Conservation (phyloP, 1,140 invertebrate species). For the Zaprionus kolodkinae region DNA sequence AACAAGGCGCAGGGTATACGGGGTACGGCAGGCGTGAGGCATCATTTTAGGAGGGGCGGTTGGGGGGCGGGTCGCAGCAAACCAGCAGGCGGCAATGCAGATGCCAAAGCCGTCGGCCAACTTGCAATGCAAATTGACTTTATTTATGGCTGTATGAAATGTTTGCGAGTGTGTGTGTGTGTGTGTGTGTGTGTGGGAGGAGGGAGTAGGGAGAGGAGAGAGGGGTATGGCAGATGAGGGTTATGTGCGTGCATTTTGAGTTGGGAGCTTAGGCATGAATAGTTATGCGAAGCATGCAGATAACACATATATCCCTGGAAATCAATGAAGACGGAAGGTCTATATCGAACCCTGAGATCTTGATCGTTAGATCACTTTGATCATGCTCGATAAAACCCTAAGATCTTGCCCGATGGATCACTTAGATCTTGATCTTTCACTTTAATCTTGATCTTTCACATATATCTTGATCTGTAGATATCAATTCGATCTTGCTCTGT, state of each 20-base stretch:
- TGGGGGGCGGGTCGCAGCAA: background rate
- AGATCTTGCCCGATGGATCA: too few relatives aligned
- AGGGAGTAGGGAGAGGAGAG: background rate
- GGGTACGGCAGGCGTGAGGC: background rate
- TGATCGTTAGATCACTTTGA: too few relatives aligned
- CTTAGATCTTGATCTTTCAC: too few relatives aligned
- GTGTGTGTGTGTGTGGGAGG: background rate
- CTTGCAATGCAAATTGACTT: conserved; percentile 66
- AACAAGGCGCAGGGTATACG: background rate
- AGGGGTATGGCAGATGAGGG: background rate
- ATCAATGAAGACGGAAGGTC: background rate
- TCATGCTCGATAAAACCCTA: too few relatives aligned
- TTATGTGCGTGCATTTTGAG: background rate
- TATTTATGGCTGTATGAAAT: conserved; percentile 61
- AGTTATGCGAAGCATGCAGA: background rate
- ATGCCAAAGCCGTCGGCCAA: conserved; percentile 47
- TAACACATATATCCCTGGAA: background rate
- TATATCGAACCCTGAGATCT: background rate
- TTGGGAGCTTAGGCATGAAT: background rate
- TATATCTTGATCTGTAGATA: too few relatives aligned
- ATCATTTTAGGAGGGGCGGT: conserved; percentile 2
- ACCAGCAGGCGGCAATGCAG: conserved; percentile 37
- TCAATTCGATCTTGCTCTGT: too few relatives aligned
- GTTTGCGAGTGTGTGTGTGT: conserved; percentile 16
- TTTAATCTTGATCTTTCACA: too few relatives aligned